Conservation (phyloP, 2,888 invertebrate species). For the Drosophila quinaria region DNA sequence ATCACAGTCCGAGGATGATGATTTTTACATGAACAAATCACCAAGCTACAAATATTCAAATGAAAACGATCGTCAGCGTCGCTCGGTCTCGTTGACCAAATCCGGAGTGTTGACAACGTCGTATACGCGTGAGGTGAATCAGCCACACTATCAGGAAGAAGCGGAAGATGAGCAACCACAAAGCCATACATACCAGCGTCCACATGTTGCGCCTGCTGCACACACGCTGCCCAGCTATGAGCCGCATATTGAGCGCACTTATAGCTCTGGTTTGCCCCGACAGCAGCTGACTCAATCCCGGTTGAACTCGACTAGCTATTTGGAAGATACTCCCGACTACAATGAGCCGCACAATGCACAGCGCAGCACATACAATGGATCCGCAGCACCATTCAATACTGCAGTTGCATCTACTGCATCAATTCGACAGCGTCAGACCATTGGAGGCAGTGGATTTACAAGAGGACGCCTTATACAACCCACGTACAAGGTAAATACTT, state of each 20-base stretch:
- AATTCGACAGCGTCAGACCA: constrained; percentile 35
- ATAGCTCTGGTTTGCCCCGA: constrained; percentile 19
- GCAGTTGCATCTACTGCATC: not conserved
- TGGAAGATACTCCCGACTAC: constrained; percentile 19
- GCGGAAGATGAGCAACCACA: constrained; percentile 44
- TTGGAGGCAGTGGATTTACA: constrained; percentile 40
- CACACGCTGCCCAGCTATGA: constrained; percentile 34
- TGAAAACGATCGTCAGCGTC: constrained; percentile 45
- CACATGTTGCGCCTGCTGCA: constrained; percentile 20
- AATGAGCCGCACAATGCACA: constrained; percentile 11
- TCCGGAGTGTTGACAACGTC: constrained; percentile 83
- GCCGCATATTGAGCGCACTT: constrained; percentile 37
- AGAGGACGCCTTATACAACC: constrained; percentile 62
- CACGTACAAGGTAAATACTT: constrained; percentile 50
- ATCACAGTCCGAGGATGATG: constrained; percentile 63
- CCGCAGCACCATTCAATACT: constrained; percentile 48
- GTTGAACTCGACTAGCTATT: constrained; percentile 65
- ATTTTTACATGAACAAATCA: constrained; percentile 24
- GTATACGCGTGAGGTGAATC: constrained; percentile 72
- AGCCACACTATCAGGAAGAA: constrained; percentile 53
- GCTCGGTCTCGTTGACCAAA: constrained; percentile 80
- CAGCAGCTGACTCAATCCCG: constrained; percentile 57
- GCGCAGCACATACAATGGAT: constrained; percentile 56
- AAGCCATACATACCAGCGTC: constrained; percentile 60
- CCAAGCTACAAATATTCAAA: constrained; percentile 5